These are phyloP conservation scores for Psittacula cyanocephala DNA, from an alignment of 2,113 vertebrate genomes.

Conservation along the genomic window DNA sequence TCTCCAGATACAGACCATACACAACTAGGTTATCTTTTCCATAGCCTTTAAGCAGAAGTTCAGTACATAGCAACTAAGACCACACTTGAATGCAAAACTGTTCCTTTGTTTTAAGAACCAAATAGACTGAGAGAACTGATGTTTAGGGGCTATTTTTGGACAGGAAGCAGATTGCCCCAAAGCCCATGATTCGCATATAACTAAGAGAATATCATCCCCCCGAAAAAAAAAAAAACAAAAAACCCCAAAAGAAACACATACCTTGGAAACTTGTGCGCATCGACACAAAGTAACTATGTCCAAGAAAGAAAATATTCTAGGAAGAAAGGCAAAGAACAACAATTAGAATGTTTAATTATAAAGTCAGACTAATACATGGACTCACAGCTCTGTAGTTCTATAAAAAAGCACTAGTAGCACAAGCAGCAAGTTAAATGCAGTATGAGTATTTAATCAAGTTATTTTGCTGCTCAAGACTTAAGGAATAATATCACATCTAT, in stretches of 20 bases:
- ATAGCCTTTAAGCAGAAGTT: background rate
- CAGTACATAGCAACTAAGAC: background rate
- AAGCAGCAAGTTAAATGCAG: background rate
- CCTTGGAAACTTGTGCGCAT: slow-evolving; percentile 96
- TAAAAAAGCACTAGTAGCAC: background rate
- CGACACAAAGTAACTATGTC: slow-evolving; percentile 95
- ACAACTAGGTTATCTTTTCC: background rate
- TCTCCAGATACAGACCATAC: background rate
- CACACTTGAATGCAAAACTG: background rate
- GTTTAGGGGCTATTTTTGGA: background rate
- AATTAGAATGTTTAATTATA: background rate
- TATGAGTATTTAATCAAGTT: background rate
- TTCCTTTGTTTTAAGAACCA: background rate
- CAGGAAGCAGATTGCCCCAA: background rate
- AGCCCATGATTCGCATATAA: background rate
- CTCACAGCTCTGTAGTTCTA: background rate
- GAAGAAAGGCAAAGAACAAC: slow-evolving; percentile 51
- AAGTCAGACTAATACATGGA: background rate
- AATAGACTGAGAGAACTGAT: background rate
- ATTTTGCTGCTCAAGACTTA: background rate
- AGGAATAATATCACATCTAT: background rate
- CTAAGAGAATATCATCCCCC: background rate
- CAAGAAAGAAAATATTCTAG: slow-evolving; percentile 96
- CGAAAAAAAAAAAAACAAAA: background rate
- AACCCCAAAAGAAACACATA: slow-evolving; percentile 64